Evolutionary conservation across 2,797 vertebrate genomes (phyloP), one percentile per base, ranked within the genome.

Genomic region (Chromobotia macracanthus): DNA sequence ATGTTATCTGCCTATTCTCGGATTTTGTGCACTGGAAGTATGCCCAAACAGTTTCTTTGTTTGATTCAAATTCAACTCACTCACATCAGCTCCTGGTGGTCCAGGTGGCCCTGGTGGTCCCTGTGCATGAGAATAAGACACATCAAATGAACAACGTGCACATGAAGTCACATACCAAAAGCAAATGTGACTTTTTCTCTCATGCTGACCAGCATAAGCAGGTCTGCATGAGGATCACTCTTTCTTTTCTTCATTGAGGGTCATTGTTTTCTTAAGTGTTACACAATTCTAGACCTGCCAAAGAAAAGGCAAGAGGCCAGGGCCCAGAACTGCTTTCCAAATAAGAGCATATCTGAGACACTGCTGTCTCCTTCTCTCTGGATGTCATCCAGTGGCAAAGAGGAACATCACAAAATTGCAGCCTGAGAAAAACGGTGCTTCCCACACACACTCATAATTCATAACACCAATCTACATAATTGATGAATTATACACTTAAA

Each of bases 81-180:
- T 94, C 88, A 99, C 97, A 82, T 98, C 97, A 74, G 94, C 94
- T 87, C 97, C 97, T 70, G 93, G 88, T 55, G 92, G 95, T 84
- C 97, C 98, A 7, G 90, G 80, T 10, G 93, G 94, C 91, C 98
- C 98, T 81, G 90, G 86, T 79, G 92, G 94, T 92, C 97, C 98
- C 98, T 99, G 89, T 81, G 72, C 83, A 87, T 66, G 67, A 79
- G 69, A 56, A 84, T 69, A 79, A 25, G 13, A 56, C 79, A 65
- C 46, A 80, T 67, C 16, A 68, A 44, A 82, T 50, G 15, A 80
- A 55, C 80, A 50, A 78, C 53, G 18, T 46, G 23, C 6, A 16
- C 35, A 65, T 15, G 4, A 71, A 28, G 41, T 13, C 70, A 28
- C 56, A 69, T n/a, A 51, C 1, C 25, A 7, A 53, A 68, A 51